Evolutionary conservation across 2,888 invertebrate genomes (phyloP), one percentile per base, ranked within the genome.

Genomic region (Hedya salicella): DNA sequence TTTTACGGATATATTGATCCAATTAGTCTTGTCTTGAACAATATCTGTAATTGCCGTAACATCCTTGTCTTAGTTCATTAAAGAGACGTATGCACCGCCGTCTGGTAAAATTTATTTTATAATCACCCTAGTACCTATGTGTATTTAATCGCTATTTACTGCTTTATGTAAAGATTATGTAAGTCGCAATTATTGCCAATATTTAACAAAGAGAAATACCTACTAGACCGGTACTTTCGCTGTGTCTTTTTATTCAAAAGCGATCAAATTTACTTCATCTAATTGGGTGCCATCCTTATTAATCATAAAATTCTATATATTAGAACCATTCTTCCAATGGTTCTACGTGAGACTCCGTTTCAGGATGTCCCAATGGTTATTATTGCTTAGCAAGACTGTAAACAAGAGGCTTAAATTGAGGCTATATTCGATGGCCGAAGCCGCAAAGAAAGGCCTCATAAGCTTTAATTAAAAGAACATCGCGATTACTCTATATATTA

Each of bases 401-500:
- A 73, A 75, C 70, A 73, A 74, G 69, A 42, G 54, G 54, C 53
- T 65, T 54, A 62, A 68, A 59, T 65, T 73, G 73, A 78, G 67
- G 70, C 69, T 74, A 71, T 75, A 73, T 72, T 61, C 69, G 70
- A 70, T 70, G 66, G 65, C 73, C 70, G 70, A 73, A 78, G 78
- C 84, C 79, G 77, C 83, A 80, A 86, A 82, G 80, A 82, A 84
- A 83, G 78, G 85, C 81, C 83, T 83, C 79, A 60, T 61, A 77
- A 77, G 76, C 77, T 81, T 81, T 86, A 88, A 88, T 88, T 88
- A 87, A 84, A 88, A 85, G 82, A 85, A 74, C 83, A 82, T 83
- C 78, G 81, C 80, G 81, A 86, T 87, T 87, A 86, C 83, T 80
- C 76, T 81, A 60, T 84, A 78, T 85, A 85, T 85, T 85, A 82